phyloP scores from a whole-genome alignment of 2,797 vertebrate species.

The Sebastes kiyomatsui region DNA sequence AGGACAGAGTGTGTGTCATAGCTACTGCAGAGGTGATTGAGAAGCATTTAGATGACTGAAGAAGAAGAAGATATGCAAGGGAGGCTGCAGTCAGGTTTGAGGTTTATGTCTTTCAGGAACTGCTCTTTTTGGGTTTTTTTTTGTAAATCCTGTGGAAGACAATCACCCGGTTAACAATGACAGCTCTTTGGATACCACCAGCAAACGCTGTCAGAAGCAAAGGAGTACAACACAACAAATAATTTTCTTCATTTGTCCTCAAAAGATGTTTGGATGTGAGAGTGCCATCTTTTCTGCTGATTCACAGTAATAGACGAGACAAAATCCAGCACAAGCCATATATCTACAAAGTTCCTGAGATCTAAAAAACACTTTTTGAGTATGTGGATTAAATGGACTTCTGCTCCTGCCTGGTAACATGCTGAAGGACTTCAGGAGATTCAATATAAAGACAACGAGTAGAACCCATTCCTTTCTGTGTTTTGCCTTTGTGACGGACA shows the following conservation, averaged over 20 bases:
- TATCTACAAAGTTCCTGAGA: not conserved
- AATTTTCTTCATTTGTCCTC: not conserved
- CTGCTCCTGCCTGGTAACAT: not conserved
- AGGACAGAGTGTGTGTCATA: not conserved
- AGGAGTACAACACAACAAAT: not conserved
- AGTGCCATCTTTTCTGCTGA: not conserved
- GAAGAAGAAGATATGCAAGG: not conserved
- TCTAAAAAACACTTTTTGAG: not conserved
- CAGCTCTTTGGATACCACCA: not conserved
- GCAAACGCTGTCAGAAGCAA: not conserved
- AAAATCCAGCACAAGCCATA: not conserved
- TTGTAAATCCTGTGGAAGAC: not conserved
- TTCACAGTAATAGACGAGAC: not conserved
- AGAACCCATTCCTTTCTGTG: not conserved
- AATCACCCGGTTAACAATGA: not conserved
- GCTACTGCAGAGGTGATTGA: not conserved
- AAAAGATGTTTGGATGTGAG: not conserved
- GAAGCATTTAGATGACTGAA: not conserved
- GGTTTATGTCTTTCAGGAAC: not conserved
- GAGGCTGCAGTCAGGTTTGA: not conserved
- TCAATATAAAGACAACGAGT: not conserved
- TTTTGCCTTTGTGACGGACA: not conserved
- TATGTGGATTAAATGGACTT: not conserved
- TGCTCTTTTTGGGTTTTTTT: not conserved
- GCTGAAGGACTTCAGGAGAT: not conserved